A percentile compares a stretch with the other conserved stretches of the same genome.
These are phyloP conservation scores for Chrysomela aeneicollis DNA, from an alignment of 2,888 invertebrate species.

Conservation along the genomic window DNA sequence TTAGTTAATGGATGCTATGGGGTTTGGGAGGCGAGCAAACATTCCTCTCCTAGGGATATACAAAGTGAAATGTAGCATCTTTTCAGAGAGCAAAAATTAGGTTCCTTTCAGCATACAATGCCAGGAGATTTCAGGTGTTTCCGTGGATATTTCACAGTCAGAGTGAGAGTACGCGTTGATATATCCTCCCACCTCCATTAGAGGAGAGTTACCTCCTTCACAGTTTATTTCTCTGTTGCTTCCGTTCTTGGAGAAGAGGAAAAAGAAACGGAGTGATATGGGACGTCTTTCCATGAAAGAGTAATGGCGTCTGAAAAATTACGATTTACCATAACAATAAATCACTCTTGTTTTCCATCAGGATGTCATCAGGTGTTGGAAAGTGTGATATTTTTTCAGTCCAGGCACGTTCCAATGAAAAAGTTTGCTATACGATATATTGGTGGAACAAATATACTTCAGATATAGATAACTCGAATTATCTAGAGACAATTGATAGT, in stretches of 20 bases:
- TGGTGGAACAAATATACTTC: too few relatives aligned
- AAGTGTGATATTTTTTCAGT: neutral
- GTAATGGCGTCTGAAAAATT: neutral
- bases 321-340: neutral
- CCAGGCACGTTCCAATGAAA: neutral
- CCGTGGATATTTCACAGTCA: conserved; percentile 33
- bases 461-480: too few relatives aligned
- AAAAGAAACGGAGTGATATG: conserved; percentile 1
- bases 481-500: too few relatives aligned
- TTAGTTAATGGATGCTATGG: neutral
- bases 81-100: too few relatives aligned
- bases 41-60: too few relatives aligned
- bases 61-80: too few relatives aligned
- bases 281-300: neutral
- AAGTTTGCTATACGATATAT: too few relatives aligned
- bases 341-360: neutral
- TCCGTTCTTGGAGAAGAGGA: conserved; percentile 41
- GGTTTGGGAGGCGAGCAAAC: neutral
- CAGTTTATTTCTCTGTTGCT: conserved; percentile 53
- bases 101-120: neutral
- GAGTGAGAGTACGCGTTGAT: conserved; percentile 30
- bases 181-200: conserved; percentile 52
- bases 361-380: neutral
- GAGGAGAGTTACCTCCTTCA: conserved; percentile 46
- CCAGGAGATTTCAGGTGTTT: conserved; percentile 14